phyloP scores from a whole-genome alignment of 2,797 vertebrate species.

The Ctenopoma multispine region DNA sequence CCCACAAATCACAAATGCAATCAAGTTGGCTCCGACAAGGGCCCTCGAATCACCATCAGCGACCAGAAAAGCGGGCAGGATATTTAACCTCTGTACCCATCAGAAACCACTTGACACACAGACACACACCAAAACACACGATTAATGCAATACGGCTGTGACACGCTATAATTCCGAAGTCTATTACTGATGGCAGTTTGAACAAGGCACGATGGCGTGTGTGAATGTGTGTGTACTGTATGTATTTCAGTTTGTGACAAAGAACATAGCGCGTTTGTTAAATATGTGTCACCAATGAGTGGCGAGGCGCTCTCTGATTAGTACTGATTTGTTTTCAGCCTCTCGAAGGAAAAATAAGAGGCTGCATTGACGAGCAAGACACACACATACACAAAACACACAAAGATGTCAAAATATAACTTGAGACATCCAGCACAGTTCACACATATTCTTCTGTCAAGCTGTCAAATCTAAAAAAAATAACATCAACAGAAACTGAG shows the following conservation, averaged over 20 bases:
- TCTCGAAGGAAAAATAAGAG: slow-evolving; percentile 53
- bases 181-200: slow-evolving; percentile 67
- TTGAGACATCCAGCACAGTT: slow-evolving; percentile 43
- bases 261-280: slow-evolving; percentile 14
- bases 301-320: slow-evolving; percentile 65
- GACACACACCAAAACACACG: slow-evolving; percentile 27
- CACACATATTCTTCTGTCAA: slow-evolving; percentile 64
- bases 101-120: slow-evolving; percentile 64
- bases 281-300: slow-evolving; percentile 57
- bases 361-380: slow-evolving; percentile 23
- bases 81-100: slow-evolving; percentile 79
- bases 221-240: slow-evolving; percentile 16
- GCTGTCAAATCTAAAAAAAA: slow-evolving; percentile 56
- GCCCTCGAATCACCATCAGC: slow-evolving; percentile 79
- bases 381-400: slow-evolving; percentile 37
- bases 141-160: slow-evolving; percentile 45
- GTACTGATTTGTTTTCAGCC: slow-evolving; percentile 75
- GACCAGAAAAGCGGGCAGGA: slow-evolving; percentile 62
- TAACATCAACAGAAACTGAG: slow-evolving; percentile 46
- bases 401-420: slow-evolving; percentile 53
- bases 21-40: slow-evolving; percentile 74
- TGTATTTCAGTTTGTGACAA: slow-evolving; percentile 4
- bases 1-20: slow-evolving; percentile 81
- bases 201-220: slow-evolving; percentile 38
- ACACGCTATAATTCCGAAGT: slow-evolving; percentile 76